phyloP scores from a whole-genome alignment of 1,140 invertebrate genomes.

The Drosophila auraria region DNA sequence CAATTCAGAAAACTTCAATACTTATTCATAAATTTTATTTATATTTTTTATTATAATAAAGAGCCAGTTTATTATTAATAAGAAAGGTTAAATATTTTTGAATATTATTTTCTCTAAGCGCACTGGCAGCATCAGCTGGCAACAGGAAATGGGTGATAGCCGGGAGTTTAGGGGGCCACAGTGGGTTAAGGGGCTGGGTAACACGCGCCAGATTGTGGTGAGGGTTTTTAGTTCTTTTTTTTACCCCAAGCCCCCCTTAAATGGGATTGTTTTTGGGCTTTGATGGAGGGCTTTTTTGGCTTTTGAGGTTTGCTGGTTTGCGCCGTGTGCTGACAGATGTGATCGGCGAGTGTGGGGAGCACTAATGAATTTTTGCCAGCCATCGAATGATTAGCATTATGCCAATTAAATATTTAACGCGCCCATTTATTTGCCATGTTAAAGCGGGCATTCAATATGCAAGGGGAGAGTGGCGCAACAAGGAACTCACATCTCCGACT shows the following conservation, averaged over 20 bases:
- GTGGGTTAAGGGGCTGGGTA: constrained; percentile 11
- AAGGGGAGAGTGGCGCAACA: constrained; percentile 33
- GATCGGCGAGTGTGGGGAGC: constrained; percentile 33
- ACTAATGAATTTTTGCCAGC: constrained; percentile 71
- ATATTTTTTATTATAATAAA: too few species aligned
- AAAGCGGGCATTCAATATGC: constrained; percentile 58
- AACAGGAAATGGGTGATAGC: constrained; percentile 11
- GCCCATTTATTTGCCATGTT: constrained; percentile 67
- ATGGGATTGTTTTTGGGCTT: constrained; percentile 29
- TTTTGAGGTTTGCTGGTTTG: constrained; percentile 42
- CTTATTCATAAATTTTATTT: too few species aligned
- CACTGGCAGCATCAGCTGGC: constrained; percentile 34
- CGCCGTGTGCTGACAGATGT: constrained; percentile 53
- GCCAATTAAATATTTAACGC: constrained; percentile 77
- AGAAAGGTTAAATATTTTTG: background rate
- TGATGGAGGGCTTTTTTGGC: constrained; percentile 38
- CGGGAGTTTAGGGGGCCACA: background rate
- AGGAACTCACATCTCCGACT: constrained; percentile 59
- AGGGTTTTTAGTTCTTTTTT: constrained; percentile 42
- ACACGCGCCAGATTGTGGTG: constrained; percentile 47
- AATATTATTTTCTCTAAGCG: background rate
- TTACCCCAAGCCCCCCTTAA: constrained; percentile 6
- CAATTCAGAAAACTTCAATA: too few species aligned
- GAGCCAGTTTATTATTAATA: too few species aligned
- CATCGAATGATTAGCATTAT: constrained; percentile 78